phyloP scores from a whole-genome alignment of 2,113 vertebrate species.

The Edolisoma coerulescens region DNA sequence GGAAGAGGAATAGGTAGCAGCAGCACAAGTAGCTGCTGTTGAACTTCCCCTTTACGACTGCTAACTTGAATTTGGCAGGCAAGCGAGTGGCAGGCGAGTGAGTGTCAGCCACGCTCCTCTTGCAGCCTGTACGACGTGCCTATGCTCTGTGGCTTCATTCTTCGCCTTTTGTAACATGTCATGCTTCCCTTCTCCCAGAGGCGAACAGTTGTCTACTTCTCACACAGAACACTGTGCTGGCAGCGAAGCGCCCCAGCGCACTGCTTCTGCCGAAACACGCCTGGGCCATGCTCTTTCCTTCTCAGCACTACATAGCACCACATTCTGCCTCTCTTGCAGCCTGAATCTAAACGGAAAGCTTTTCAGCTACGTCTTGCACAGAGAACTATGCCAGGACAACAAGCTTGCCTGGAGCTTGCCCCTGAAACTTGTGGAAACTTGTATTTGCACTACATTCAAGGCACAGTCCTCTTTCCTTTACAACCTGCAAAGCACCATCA shows the following conservation, averaged over 20 bases:
- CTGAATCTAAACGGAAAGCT: neutral
- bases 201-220: neutral
- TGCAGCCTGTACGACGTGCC: accelerated
- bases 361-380: accelerated
- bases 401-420: neutral
- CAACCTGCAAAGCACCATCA: neutral
- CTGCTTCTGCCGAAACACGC: neutral
- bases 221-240: accelerated
- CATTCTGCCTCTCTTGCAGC: neutral
- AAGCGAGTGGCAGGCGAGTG: neutral
- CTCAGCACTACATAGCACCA: accelerated
- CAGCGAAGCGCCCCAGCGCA: neutral
- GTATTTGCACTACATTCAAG: neutral
- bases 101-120: neutral
- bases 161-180: neutral
- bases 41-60: neutral
- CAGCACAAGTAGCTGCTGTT: neutral
- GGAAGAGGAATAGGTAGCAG: neutral
- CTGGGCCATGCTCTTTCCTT: neutral
- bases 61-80: neutral
- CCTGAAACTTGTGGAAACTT: neutral
- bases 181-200: accelerated
- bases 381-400: neutral
- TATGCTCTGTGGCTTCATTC: accelerated
- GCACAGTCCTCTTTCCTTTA: neutral